Evolutionary conservation across 2,113 vertebrate species (phyloP), one percentile per base, ranked within the genome.

Genomic region (Redunca redunca): DNA sequence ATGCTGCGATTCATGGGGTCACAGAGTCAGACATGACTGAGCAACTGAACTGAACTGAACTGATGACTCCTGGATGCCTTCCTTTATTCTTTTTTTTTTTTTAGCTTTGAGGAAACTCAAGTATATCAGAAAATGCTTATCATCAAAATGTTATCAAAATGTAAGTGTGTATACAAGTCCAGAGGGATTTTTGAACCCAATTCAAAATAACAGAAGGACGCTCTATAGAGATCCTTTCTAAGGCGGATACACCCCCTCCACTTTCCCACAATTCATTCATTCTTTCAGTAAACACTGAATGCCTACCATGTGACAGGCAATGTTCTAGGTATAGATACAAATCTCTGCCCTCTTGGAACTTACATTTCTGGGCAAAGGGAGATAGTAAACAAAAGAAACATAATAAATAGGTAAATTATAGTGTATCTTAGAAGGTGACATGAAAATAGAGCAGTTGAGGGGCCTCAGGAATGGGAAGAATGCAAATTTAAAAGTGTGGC

Each of bases 261-360:
- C 33, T 92, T 88, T 95, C 57, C 80, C 87, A 88, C n/a, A 74
- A 88, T 77, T 82, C 52, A 85, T 78, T 81, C 26, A 83, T 88
- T 95, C 77, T 88, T 50, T 94, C 64, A 94, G 36, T 30, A 92
- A 53, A 84, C 58, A 80, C 95, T 88, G 58, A 97, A 91, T 80
- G 46, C 33, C 13, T 95, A 58, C 25, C 60, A 52, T 13, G 6
- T 83, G 48, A 60, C n/a, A 88, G 58, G 82, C 67, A 93, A 46
- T 60, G 21, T 81, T 96, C 57, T 92, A 90, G 40, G 33, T 10
- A 94, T 64, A 86, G 74, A 96, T 46, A 81, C n/a, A 93, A 78
- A 95, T 40, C n/a, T 71, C 33, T 94, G 84, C 67, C 17, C 74
- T 88, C 30, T 95, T 81, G 60, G 33, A 97, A 64, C 81, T 97